A percentile compares a stretch with the other conserved stretches of the same genome.
Evolutionary conservation across 2,797 vertebrate species (phyloP).

Genomic region (Otolemur crassicaudatus): DNA sequence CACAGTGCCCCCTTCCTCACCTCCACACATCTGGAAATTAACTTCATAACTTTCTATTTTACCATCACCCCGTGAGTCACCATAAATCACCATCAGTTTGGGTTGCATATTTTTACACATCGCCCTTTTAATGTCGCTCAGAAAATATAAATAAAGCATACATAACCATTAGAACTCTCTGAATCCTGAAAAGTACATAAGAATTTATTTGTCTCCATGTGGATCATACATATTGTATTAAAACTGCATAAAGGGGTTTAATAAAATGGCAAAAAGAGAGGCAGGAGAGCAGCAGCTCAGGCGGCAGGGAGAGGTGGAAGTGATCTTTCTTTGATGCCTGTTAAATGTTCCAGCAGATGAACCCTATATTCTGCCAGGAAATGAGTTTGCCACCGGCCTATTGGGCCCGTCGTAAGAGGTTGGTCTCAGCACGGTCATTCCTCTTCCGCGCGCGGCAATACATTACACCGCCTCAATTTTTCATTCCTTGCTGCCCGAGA

Average conservation of each 20-base stretch:
- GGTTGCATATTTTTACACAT: conserved; percentile 78
- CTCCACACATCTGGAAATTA: conserved; percentile 74
- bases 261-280: conserved; percentile 86
- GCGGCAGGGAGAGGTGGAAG: conserved; percentile 83
- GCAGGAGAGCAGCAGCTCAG: conserved; percentile 82
- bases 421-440: conserved; percentile 88
- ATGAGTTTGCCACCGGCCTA: conserved; percentile 90
- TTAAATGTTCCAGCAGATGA: conserved; percentile 91
- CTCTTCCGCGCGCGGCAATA: conserved; percentile 89
- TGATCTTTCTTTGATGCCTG: conserved; percentile 90
- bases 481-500: conserved; percentile 90
- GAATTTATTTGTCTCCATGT: conserved; percentile 88
- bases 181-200: conserved; percentile 83
- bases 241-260: conserved; percentile 88
- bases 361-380: conserved; percentile 90
- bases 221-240: conserved; percentile 90
- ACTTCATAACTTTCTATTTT: conserved; percentile 46
- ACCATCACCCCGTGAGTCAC: not conserved
- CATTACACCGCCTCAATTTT: conserved; percentile 90
- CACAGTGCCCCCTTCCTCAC: not conserved
- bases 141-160: conserved; percentile 88
- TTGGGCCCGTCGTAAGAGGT: conserved; percentile 86
- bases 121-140: conserved; percentile 80
- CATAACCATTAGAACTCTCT: conserved; percentile 84
- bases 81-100: conserved; percentile 72